Evolutionary conservation across 2,888 invertebrate genomes (phyloP).

Genomic region (Melinaea menophilus): DNA sequence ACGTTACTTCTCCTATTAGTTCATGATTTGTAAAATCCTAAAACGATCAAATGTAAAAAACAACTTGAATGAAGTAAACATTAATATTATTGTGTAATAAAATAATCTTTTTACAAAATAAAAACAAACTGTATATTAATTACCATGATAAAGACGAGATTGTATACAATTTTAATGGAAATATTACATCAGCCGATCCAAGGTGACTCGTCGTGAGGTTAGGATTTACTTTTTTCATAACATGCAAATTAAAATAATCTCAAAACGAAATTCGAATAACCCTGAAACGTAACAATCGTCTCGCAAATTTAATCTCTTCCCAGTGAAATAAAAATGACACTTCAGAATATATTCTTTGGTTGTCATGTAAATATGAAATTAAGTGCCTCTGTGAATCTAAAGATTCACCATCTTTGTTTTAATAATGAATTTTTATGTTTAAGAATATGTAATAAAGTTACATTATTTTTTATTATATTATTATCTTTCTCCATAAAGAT

Average conservation of each 20-base stretch:
- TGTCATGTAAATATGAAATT: constrained; percentile 29
- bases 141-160: neutral
- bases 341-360: constrained; percentile 25
- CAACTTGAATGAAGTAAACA: too few relatives aligned
- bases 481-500: neutral
- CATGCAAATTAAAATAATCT: constrained; percentile 33
- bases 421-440: constrained; percentile 11
- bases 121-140: neutral
- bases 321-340: constrained; percentile 28
- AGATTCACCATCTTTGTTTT: constrained; percentile 26
- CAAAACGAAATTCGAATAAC: constrained; percentile 24
- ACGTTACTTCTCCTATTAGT: too few relatives aligned
- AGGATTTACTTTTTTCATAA: constrained; percentile 17
- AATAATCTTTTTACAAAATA: too few relatives aligned
- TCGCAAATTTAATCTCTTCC: constrained; percentile 34
- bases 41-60: too few relatives aligned
- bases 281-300: constrained; percentile 32
- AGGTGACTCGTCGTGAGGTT: constrained; percentile 4
- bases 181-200: constrained; percentile 3
- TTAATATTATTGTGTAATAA: too few relatives aligned
- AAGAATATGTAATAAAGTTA: neutral
- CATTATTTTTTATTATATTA: neutral
- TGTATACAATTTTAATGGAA: constrained; percentile 5
- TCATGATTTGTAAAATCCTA: too few relatives aligned
- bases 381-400: constrained; percentile 24